A percentile compares a stretch with the other conserved stretches of the same genome.
Conservation (phyloP, 2,888 invertebrate species). For the Plebejus argus region DNA sequence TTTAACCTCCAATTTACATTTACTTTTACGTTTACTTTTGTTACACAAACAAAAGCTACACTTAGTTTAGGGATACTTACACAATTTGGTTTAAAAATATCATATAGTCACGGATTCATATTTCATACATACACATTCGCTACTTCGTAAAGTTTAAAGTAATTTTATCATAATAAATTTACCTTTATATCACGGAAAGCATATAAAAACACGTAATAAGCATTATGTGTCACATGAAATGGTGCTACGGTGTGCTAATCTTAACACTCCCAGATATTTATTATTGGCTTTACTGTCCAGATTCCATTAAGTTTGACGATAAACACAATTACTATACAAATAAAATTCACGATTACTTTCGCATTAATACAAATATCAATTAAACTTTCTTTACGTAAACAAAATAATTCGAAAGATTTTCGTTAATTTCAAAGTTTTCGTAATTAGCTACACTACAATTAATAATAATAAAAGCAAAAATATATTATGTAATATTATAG, state of each 20-base stretch:
- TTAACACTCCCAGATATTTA: slow-evolving; percentile 14
- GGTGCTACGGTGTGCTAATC: not conserved
- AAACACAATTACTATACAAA: slow-evolving; percentile 5
- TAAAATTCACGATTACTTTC: not conserved
- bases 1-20: too few relatives aligned
- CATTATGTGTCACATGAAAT: slow-evolving; percentile 6
- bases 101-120: not conserved
- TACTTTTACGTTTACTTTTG: not conserved
- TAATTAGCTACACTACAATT: too few relatives aligned
- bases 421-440: too few relatives aligned
- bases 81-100: not conserved
- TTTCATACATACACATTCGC: not conserved
- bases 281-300: slow-evolving; percentile 16
- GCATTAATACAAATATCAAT: not conserved
- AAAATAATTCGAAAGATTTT: not conserved
- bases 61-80: not conserved
- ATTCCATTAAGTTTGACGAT: slow-evolving; percentile 21
- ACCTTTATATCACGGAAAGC: slow-evolving; percentile 22
- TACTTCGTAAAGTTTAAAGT: not conserved
- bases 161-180: slow-evolving; percentile 19
- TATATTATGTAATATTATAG: too few relatives aligned
- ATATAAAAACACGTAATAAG: slow-evolving; percentile 7
- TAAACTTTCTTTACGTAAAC: not conserved
- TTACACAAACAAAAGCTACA: not conserved
- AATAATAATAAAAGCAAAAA: too few relatives aligned